phyloP scores from a whole-genome alignment of 1,140 invertebrate genomes.

The Halotydeus destructor region DNA sequence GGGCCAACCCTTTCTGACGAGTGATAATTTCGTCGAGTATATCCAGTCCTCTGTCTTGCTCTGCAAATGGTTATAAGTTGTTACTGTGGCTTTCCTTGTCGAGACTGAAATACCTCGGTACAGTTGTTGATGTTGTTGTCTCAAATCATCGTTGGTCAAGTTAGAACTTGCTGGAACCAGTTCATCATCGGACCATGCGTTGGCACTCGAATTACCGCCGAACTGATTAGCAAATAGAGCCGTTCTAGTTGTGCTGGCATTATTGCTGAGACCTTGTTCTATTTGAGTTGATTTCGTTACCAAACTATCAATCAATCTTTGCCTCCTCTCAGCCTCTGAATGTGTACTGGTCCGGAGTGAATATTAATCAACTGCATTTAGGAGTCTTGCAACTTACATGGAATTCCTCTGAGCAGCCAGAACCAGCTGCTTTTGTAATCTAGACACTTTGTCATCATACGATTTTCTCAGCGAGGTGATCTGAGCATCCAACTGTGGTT shows the following conservation, averaged over 20 bases:
- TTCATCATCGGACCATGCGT: constrained; percentile 17
- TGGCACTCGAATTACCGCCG: constrained; percentile 2
- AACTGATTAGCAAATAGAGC: neutral
- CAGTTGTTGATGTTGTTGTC: constrained; percentile 21
- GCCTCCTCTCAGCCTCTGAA: constrained; percentile 24
- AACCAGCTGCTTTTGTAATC: too few species aligned
- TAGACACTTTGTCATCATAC: too few species aligned
- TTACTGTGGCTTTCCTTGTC: too few species aligned
- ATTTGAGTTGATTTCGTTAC: constrained; percentile 24
- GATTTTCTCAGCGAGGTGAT: too few species aligned
- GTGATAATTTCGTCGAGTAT: constrained; percentile 23
- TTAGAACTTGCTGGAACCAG: constrained; percentile 20
- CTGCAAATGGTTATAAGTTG: constrained; percentile 17
- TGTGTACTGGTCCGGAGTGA: constrained; percentile 24
- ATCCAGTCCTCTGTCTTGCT: constrained; percentile 28
- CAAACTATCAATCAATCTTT: constrained; percentile 24
- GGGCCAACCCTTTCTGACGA: constrained; percentile 27
- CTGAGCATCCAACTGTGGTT: too few species aligned
- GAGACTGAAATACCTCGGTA: constrained; percentile 15
- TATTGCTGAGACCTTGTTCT: constrained; percentile 14
- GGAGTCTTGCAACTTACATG: too few species aligned
- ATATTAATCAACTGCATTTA: too few species aligned
- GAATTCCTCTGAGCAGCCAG: too few species aligned
- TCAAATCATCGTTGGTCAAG: constrained; percentile 20
- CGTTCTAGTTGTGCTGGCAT: constrained; percentile 18